Evolutionary conservation across 2,888 invertebrate species (phyloP).

Genomic region (Rhopalosiphum nymphaeae): DNA sequence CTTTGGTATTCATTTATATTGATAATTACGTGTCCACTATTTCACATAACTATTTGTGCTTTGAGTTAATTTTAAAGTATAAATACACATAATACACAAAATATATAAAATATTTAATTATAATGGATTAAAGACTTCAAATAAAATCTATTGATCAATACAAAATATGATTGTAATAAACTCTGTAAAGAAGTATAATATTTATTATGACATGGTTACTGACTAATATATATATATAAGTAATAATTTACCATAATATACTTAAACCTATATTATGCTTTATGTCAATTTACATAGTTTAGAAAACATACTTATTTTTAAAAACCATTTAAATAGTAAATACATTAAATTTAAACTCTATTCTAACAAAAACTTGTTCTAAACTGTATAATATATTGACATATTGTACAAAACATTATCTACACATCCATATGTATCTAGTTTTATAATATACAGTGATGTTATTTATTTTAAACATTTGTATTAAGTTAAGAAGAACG

Average conservation of each 20-base stretch:
- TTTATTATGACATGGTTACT: not conserved
- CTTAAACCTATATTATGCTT: not conserved
- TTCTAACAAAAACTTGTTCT: not conserved
- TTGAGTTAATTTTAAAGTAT: not conserved
- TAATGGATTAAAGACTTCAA: not conserved
- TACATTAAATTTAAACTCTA: not conserved
- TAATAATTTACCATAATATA: no score
- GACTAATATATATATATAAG: not conserved
- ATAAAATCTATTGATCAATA: not conserved
- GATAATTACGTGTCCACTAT: not conserved
- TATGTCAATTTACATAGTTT: not conserved
- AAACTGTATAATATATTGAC: not conserved
- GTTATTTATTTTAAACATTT: not conserved
- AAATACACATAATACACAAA: not conserved
- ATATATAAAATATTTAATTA: not conserved
- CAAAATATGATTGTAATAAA: not conserved
- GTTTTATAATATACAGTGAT: not conserved
- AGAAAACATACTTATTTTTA: not conserved
- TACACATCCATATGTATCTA: not conserved
- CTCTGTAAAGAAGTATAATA: not conserved
- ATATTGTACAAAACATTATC: not conserved
- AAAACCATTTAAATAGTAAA: not conserved
- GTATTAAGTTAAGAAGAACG: not conserved
- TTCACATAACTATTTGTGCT: not conserved
- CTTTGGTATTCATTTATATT: not conserved